Percentiles rank a stretch among this genome's conserved stretches.
phyloP scores from a whole-genome alignment of 2,888 invertebrate genomes.

The Orchesellides sinensis region DNA sequence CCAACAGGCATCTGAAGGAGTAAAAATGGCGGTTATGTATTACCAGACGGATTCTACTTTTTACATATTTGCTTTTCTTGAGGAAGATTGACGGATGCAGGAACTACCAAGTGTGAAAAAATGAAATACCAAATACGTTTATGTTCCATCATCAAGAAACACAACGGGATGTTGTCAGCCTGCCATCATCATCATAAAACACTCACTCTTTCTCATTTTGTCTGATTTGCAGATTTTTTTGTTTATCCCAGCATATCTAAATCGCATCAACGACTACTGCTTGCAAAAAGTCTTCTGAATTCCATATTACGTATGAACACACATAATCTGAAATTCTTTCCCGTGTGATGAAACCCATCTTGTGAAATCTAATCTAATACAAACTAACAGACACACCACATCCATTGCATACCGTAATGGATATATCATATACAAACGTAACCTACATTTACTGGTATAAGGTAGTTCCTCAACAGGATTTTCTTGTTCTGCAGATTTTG shows the following conservation, averaged over 20 bases:
- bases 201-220: conserved; percentile 33
- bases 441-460: too few relatives aligned
- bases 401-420: too few relatives aligned
- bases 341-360: too few relatives aligned
- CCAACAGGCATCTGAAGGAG: conserved; percentile 9
- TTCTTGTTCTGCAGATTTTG: too few relatives aligned
- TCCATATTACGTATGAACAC: too few relatives aligned
- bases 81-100: conserved; percentile 30
- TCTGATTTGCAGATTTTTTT: conserved; percentile 53
- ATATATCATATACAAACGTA: too few relatives aligned
- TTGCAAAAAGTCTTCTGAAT: too few relatives aligned
- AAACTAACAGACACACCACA: too few relatives aligned
- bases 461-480: too few relatives aligned
- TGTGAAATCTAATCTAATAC: too few relatives aligned
- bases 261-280: conserved; percentile 15
- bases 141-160: conserved; percentile 37
- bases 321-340: too few relatives aligned
- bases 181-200: conserved; percentile 58
- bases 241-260: conserved; percentile 48
- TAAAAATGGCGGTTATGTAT: neutral
- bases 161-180: conserved; percentile 52
- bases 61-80: neutral
- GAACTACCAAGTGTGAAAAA: neutral
- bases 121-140: conserved; percentile 39
- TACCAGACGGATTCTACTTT: neutral